Base-by-base conservation (phyloP, 2,113 vertebrate species). In the Sakesphorus luctuosus region DNA sequence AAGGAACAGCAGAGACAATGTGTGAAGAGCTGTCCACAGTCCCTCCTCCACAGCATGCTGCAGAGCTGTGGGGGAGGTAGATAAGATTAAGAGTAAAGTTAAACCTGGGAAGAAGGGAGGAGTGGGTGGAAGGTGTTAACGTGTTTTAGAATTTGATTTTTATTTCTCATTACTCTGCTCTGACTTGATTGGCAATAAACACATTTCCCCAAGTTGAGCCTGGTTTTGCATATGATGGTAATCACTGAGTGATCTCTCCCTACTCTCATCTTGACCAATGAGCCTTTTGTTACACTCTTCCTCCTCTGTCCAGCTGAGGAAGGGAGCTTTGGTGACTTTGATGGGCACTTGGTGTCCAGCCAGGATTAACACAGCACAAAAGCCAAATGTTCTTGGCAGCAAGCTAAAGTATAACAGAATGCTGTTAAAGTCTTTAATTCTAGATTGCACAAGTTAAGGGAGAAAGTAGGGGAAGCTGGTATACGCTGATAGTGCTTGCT, bases 151-250 rank as follows among this genome's bases (percentile, higher is more conserved):
- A 28, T 43, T 43, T 21, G 28, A 1, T 43, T 65, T 65, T 65
- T 20, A 31, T 15, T 65, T 65, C 38, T 43, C 28, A 47, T n/a
- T 53, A 38, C 23, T 38, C 36, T 38, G 38, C 26, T 82, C 33
- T n/a, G 28, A 68, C 35, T 61, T 31, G 52, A 29, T 29, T 75
- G 46, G 19, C 53, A 53, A n/a, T 25, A 61, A 82, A 33, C 0
- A 1, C 13, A 68, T 82, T 46, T 68, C 15, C 29, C 11, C 38
- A 38, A 44, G 8, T 19, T 19, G 8, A 40, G 16, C 24, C 46
- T 61, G 43, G 43, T 18, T 18, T 26, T 65, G 33, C 15, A 19
- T 19, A 20, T 0, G 0, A 53, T 14, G 10, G 28, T 31, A 61
- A 46, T 6, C 36, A 38, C 23, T 1, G 2, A n/a, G 33, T n/a